Base-by-base conservation (phyloP, 1,140 invertebrate genomes). In the Temnothorax nylanderi region DNA sequence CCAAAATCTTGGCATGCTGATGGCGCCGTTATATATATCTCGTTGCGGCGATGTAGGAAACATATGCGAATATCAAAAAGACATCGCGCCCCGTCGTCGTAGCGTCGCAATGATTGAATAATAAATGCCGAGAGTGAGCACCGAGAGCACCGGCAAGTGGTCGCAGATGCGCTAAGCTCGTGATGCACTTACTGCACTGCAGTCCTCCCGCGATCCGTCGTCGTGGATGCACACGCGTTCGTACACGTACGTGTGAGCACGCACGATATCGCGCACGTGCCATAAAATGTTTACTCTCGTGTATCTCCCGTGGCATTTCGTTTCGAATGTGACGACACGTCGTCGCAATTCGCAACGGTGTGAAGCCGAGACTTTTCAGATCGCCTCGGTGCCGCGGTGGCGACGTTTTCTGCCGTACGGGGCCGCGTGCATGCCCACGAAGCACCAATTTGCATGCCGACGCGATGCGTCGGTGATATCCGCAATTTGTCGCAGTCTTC, bases 101-200 rank as follows among this genome's bases (percentile, higher is more conserved):
- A 44, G n/a, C 82, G 77, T 92, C 88, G 89, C 90, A 85, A 89
- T 87, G 77, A 80, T 71, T 94, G 93, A 94, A 94, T 94, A 94
- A 94, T 94, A 92, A 93, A 94, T 93, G 90, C 69, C 72, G 49
- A 49, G 77, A 91, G 88, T 84, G 90, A 86, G 86, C 67, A 89
- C 82, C 86, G 89, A 85, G 89, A 91, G 26, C 86, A 87, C 88
- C 89, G 91, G 88, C 80, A 88, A 93, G 91, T 91, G 91, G 91
- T 92, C 90, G 89, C 93, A 93, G 91, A 93, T 93, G 92, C 91
- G 86, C 91, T 90, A 92, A 90, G 91, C 92, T 91, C 88, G 89
- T 74, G 91, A 93, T 92, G 88, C 91, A 93, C 89, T 94, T 93
- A 91, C 92, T 93, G 93, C 93, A 93, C 87, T 93, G 93, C 93